These are phyloP conservation scores for Oxystoma pomonae DNA, from an alignment of 2,888 invertebrate species.

Conservation along the genomic window DNA sequence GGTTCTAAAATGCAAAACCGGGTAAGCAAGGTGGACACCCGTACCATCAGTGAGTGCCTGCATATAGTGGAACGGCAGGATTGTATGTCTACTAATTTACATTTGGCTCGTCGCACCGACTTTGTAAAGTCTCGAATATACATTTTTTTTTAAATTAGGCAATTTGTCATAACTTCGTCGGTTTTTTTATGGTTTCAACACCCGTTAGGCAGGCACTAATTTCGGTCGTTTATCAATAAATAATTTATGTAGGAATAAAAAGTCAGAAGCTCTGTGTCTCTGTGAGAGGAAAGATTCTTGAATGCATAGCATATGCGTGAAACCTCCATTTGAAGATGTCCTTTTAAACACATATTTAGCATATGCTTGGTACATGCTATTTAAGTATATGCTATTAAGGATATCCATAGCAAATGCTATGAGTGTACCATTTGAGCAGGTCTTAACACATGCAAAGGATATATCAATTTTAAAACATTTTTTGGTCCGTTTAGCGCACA, in stretches of 20 bases:
- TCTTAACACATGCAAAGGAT: no score
- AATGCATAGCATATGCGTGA: no score
- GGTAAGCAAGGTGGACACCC: neutral
- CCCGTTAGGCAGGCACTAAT: neutral
- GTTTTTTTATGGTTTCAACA: neutral
- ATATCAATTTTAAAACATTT: no score
- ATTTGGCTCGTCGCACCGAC: neutral
- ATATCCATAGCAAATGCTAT: no score
- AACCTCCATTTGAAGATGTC: no score
- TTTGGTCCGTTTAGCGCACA: no score
- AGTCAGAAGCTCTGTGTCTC: no score
- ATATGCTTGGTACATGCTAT: no score
- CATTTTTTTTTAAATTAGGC: neutral
- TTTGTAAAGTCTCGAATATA: neutral
- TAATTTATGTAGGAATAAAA: neutral
- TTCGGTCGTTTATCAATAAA: neutral
- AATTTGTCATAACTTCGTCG: neutral
- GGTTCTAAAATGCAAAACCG: neutral
- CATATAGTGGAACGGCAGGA: neutral
- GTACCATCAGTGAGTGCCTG: neutral
- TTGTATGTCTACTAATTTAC: neutral
- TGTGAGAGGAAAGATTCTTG: no score
- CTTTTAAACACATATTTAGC: no score
- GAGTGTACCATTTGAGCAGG: no score
- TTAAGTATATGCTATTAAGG: no score